phyloP scores from a whole-genome alignment of 2,113 vertebrate species.

The Lota lota region DNA sequence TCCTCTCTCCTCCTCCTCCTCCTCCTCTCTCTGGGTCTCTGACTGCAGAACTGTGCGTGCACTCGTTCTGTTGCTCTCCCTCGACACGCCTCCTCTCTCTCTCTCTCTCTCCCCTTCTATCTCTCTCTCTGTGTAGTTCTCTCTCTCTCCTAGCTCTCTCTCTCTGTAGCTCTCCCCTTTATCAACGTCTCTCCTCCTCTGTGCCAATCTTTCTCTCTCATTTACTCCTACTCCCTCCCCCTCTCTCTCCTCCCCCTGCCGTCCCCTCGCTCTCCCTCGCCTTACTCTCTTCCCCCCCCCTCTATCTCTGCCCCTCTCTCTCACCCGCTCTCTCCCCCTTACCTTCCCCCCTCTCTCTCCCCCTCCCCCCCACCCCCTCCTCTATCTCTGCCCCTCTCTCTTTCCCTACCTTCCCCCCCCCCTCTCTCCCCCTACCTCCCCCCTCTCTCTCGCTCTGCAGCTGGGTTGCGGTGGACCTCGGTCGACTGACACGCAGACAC shows the following conservation, averaged over 20 bases:
- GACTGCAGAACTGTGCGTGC: constrained; percentile 2
- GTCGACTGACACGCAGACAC: constrained; percentile 4
- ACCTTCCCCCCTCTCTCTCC: background rate
- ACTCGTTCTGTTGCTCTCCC: background rate
- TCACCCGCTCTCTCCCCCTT: too few species aligned
- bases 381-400: background rate
- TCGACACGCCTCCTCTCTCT: too few species aligned
- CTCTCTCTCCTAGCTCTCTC: too few species aligned
- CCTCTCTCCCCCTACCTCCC: background rate
- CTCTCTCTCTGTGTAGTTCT: background rate
- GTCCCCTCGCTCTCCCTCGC: background rate
- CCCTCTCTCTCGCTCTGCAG: constrained; percentile 13
- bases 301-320: constrained; percentile 4
- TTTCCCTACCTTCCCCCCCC: background rate
- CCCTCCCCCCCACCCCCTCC: too few species aligned
- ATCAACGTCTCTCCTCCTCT: too few species aligned
- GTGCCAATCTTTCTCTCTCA: too few species aligned
- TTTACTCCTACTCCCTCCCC: background rate
- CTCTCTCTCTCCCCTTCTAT: background rate
- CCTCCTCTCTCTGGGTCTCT: constrained; percentile 36
- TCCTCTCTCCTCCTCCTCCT: constrained; percentile 50
- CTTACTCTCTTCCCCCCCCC: constrained; percentile 8
- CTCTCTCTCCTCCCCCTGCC: background rate
- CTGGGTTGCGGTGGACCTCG: constrained; percentile 12
- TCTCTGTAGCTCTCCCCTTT: too few species aligned